Evolutionary conservation across 2,113 vertebrate species (phyloP).

Genomic region (Anser brachyrhynchus): DNA sequence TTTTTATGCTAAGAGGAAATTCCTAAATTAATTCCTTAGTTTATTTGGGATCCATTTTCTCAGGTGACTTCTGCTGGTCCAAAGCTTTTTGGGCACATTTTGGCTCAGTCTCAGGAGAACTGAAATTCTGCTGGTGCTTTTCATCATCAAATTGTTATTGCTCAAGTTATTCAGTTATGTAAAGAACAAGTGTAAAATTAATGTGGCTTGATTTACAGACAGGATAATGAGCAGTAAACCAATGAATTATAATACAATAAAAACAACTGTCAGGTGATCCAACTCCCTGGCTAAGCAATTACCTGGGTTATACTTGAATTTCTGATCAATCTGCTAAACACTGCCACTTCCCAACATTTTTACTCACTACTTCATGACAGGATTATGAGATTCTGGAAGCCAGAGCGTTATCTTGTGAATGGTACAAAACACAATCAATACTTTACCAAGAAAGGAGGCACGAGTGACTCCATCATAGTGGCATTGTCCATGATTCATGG

Average conservation of each 20-base stretch:
- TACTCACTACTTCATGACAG: fast-evolving
- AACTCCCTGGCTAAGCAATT: neutral
- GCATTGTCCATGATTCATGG: neutral
- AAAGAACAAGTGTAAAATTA: neutral
- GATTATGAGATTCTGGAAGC: neutral
- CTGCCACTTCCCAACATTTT: neutral
- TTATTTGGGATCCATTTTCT: neutral
- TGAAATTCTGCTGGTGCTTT: neutral
- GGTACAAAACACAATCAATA: neutral
- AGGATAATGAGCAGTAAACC: neutral
- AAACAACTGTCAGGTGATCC: neutral
- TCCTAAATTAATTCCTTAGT: neutral
- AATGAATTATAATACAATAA: neutral
- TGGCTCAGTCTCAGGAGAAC: neutral
- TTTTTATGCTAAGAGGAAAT: fast-evolving
- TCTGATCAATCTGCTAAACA: neutral
- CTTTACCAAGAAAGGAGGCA: neutral
- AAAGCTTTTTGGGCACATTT: neutral
- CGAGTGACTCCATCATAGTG: neutral
- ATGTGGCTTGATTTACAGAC: neutral
- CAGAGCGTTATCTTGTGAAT: neutral
- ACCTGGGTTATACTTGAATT: neutral
- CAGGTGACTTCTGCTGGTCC: neutral
- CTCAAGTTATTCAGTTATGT: neutral
- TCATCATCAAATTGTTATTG: neutral